Conservation (phyloP, 1,140 invertebrate genomes). For the Protaetia brevitarsis region DNA sequence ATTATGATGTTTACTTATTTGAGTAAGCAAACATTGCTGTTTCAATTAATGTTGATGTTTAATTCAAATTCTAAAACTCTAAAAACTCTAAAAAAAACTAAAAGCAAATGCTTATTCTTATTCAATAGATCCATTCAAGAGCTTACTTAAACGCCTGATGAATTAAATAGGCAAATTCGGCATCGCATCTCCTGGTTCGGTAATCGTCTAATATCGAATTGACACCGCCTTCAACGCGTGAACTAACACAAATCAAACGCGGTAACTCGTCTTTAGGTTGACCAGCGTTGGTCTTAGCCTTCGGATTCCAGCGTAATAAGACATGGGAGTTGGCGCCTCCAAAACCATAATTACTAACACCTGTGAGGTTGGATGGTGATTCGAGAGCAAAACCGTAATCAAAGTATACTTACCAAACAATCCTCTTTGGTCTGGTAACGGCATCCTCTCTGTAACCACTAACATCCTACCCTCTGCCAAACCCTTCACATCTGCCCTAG, state of each 20-base stretch:
- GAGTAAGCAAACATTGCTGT: too few relatives aligned
- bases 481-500: conserved; percentile 70
- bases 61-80: too few relatives aligned
- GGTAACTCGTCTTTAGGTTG: conserved; percentile 55
- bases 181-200: conserved; percentile 55
- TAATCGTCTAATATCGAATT: conserved; percentile 61
- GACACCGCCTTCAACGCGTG: conserved; percentile 66
- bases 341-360: conserved; percentile 64
- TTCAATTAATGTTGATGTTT: too few relatives aligned
- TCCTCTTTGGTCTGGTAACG: conserved; percentile 59
- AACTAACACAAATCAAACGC: conserved; percentile 62
- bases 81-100: too few relatives aligned
- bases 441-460: conserved; percentile 65
- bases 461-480: conserved; percentile 67
- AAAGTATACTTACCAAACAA: conserved; percentile 34
- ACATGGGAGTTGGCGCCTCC: conserved; percentile 66
- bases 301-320: conserved; percentile 57
- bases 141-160: conserved; percentile 46
- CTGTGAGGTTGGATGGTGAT: conserved; percentile 28
- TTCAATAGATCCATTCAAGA: too few relatives aligned
- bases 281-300: conserved; percentile 54
- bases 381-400: neutral
- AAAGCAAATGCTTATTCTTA: too few relatives aligned
- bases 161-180: conserved; percentile 56
- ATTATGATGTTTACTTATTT: too few relatives aligned